phyloP scores from a whole-genome alignment of 2,888 invertebrate species.

The Latrodectus elegans region DNA sequence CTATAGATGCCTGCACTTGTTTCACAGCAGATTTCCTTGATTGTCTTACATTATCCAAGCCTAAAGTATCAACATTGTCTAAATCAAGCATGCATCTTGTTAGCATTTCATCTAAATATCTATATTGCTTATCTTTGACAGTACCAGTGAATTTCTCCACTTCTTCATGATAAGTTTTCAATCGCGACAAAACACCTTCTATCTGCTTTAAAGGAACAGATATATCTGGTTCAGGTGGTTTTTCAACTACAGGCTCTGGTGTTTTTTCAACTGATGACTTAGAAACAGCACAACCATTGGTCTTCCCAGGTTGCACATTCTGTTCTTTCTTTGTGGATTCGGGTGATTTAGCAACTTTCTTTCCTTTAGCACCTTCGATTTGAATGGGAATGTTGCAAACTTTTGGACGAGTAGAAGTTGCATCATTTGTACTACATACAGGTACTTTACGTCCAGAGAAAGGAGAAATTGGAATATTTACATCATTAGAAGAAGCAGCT shows the following conservation, averaged over 20 bases:
- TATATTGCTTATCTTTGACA: constrained; percentile 86
- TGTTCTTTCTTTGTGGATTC: constrained; percentile 11
- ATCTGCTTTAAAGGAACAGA: constrained; percentile 44
- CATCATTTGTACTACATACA: background rate
- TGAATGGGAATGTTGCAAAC: constrained; percentile 55
- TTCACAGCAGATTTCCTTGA: constrained; percentile 92
- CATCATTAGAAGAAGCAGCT: background rate
- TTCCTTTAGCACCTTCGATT: constrained; percentile 9
- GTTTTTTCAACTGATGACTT: constrained; percentile 12
- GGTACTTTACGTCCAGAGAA: background rate
- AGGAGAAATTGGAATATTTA: background rate
- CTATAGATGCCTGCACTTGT: constrained; percentile 89
- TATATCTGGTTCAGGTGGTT: background rate
- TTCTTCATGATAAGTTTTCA: constrained; percentile 77
- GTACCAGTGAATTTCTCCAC: constrained; percentile 84
- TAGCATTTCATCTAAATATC: constrained; percentile 95
- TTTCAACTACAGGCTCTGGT: background rate
- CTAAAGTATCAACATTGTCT: constrained; percentile 94
- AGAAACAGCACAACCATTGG: constrained; percentile 15
- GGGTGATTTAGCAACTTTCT: background rate
- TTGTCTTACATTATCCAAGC: constrained; percentile 88
- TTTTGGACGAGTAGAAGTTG: constrained; percentile 13
- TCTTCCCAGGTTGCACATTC: background rate
- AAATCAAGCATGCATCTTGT: constrained; percentile 89
- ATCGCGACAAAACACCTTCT: constrained; percentile 17